Evolutionary conservation across 2,888 invertebrate genomes (phyloP), one percentile per base, ranked within the genome.

Genomic region (Pristionchus fissidentatus): DNA sequence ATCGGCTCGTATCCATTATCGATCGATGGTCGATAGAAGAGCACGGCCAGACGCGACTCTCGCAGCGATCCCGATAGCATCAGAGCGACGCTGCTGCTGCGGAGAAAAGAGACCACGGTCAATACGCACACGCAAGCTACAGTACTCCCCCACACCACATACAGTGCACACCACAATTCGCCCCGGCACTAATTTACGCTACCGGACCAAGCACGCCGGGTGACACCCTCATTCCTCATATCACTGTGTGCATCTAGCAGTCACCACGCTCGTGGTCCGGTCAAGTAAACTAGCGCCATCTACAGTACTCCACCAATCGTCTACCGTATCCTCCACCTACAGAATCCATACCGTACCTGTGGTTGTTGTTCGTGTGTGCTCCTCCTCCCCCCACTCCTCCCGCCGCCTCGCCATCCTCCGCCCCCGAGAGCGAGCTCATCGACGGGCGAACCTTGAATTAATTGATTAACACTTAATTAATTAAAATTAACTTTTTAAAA

Each of bases 341-440:
- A 66, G 22, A 32, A 3, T 8, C 19, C 29, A 3, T 75, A 75
- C 49, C 49, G 49, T 49, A 77, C 46, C 77, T 52, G 77, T 77
- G 52, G 22, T 49, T 77, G 77, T 52, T 52, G 49, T 77, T 49
- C 22, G 49, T 70, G 55, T 55, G 38, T 41, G 38, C n/a, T 62
- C 43, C 62, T 22, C 32, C 15, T 62, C 52, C 35, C 7, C 62
- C 32, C 46, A 1, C 15, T 38, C 78, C 80, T 26, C 26, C 43
- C 5, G 15, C 80, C 7, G n/a, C 60, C n/a, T 29, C 80, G 22
- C 46, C 62, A 15, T 46, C 62, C 46, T 62, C 80, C 62, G 46
- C 52, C 41, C 80, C 80, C 80, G 80, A 62, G 46, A 81, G 62
- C 80, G 80, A 81, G 62, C 80, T 81, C 80, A 81, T 81, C 80